A percentile compares a stretch with the other conserved stretches of the same genome.
These are phyloP conservation scores for Antennarius striatus DNA, from an alignment of 2,113 vertebrate species.

Conservation along the genomic window DNA sequence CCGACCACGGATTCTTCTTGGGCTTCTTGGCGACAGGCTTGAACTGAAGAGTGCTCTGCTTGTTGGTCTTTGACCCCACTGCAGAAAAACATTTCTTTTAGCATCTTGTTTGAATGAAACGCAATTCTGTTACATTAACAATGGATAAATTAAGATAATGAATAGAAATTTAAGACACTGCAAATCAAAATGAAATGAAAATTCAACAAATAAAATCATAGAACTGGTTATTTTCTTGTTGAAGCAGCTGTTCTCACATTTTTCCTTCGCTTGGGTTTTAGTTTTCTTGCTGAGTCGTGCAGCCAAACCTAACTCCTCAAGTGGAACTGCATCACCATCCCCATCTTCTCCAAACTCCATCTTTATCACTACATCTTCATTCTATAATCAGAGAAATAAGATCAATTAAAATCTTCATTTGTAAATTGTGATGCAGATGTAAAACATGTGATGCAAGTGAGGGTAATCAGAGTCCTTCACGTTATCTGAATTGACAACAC, in stretches of 20 bases:
- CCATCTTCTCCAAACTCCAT: slow-evolving; percentile 81
- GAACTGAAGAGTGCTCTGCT: slow-evolving; percentile 88
- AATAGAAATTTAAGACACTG: no score
- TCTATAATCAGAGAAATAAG: slow-evolving; percentile 35
- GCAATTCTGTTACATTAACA: no score
- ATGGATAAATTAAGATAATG: no score
- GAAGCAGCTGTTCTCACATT: slow-evolving; percentile 40
- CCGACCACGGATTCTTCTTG: slow-evolving; percentile 83
- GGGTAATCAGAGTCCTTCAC: no score
- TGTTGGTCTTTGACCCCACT: slow-evolving; percentile 75
- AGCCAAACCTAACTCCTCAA: slow-evolving; percentile 68
- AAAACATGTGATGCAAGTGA: no score
- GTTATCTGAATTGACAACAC: no score
- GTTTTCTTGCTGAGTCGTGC: slow-evolving; percentile 79
- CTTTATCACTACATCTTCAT: slow-evolving; percentile 77
- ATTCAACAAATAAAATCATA: no score
- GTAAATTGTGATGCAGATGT: neutral
- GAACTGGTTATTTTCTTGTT: no score
- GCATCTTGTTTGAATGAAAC: no score
- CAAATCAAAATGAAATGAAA: no score
- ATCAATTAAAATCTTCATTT: no score
- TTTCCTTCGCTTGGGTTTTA: slow-evolving; percentile 79
- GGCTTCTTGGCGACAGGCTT: slow-evolving; percentile 81
- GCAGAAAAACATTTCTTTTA: neutral
- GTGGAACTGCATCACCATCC: slow-evolving; percentile 33